Evolutionary conservation across 2,888 invertebrate genomes (phyloP), one percentile per base, ranked within the genome.

Genomic region (Pyrrhia umbra): DNA sequence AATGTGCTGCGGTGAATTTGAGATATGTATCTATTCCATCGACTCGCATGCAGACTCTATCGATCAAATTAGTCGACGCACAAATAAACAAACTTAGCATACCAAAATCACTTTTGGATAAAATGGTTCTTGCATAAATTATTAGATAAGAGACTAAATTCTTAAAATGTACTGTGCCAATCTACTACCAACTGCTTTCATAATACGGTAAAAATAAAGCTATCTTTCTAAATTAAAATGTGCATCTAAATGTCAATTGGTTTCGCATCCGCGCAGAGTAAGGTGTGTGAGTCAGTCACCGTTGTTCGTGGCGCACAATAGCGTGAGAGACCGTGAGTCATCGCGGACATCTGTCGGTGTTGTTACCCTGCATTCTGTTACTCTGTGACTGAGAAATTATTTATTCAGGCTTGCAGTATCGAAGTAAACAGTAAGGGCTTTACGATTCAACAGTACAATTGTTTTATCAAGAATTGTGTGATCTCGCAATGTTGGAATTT

Each of bases 211-310:
- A 30, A 3, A 34, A 46, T 23, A n/a, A 4, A 45, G 23, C 37
- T 25, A 15, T 23, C 27, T 43, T 37, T n/a, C 37, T 18, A 34
- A 39, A 73, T 58, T 45, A 40, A 23, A 46, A 62, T 40, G 47
- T 57, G 50, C 43, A 59, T 40, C 39, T 47, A 54, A 60, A 64
- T 52, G 55, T 21, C 46, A 67, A 68, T 78, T 67, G 49, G 55
- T 54, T 73, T 68, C 55, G 55, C 68, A 63, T 67, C 50, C 50
- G 47, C 62, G 55, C 66, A 60, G 63, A 47, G 54, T 67, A 76
- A 69, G 78, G 80, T 76, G 68, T 42, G 57, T 77, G 68, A 77
- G 65, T 80, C 75, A 80, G 65, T 69, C 78, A 72, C 80, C 78
- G 66, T 16, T 51, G 30, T 27, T 34, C 50, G 25, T 16, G 9